Conservation (phyloP, 2,888 invertebrate species). For the Serrognathus titanus region DNA sequence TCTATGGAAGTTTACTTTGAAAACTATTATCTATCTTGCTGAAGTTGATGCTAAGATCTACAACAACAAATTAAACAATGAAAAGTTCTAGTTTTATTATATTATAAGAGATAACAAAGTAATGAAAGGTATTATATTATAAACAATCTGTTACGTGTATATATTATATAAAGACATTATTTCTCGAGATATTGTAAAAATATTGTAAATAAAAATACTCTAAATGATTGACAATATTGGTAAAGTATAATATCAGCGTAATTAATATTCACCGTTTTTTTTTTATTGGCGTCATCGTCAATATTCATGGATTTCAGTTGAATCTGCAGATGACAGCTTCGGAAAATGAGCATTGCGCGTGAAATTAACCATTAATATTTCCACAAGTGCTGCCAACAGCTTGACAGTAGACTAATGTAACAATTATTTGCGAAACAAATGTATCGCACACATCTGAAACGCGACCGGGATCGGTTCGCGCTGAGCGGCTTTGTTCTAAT, state of each 20-base stretch:
- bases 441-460: neutral
- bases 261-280: conserved; percentile 7
- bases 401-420: conserved; percentile 22
- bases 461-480: no score
- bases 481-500: no score
- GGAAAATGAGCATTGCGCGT: conserved; percentile 27
- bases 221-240: conserved; percentile 31
- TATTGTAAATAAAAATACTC: conserved; percentile 16
- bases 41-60: no score
- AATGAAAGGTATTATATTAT: no score
- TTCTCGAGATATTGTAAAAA: no score
- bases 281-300: neutral
- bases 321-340: conserved; percentile 27
- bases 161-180: no score
- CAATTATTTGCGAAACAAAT: conserved; percentile 5
- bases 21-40: no score
- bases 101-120: no score
- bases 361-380: conserved; percentile 30
- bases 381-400: conserved; percentile 25
- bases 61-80: no score
- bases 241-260: conserved; percentile 14
- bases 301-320: conserved; percentile 3
- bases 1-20: no score
- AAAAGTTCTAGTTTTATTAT: no score
- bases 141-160: no score